Evolutionary conservation across 2,888 invertebrate species (phyloP).

Genomic region (Anorthoa munda): DNA sequence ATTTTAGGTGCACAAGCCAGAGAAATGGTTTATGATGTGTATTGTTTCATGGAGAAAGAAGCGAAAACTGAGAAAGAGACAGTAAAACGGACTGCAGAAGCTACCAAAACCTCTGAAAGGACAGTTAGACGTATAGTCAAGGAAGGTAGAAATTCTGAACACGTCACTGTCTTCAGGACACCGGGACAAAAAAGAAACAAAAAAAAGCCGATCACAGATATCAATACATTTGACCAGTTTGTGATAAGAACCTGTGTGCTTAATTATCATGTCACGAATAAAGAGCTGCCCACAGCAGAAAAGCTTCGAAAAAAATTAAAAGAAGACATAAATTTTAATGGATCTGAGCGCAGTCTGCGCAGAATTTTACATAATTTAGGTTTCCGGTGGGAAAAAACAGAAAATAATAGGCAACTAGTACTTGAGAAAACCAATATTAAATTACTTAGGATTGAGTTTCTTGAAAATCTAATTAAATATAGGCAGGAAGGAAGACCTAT

Average conservation of each 20-base stretch:
- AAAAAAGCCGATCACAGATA: not conserved
- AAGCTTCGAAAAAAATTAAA: not conserved
- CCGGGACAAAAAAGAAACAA: slow-evolving; percentile 3
- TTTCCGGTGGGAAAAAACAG: not conserved
- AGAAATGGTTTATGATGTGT: slow-evolving; percentile 3
- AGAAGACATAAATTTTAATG: not conserved
- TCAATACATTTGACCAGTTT: not conserved
- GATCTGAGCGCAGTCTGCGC: not conserved
- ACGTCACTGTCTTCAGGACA: slow-evolving; percentile 7
- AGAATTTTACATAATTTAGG: not conserved
- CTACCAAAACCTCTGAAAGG: slow-evolving; percentile 5
- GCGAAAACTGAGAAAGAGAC: slow-evolving; percentile 1
- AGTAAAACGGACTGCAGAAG: slow-evolving; percentile 1
- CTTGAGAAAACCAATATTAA: not conserved
- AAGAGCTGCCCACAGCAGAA: slow-evolving; percentile 1
- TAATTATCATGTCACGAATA: not conserved
- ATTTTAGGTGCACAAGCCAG: slow-evolving; percentile 1
- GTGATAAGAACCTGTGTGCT: not conserved
- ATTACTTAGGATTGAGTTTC: slow-evolving; percentile 1
- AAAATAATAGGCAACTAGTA: slow-evolving; percentile 1
- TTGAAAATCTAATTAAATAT: not conserved
- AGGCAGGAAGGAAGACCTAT: not conserved
- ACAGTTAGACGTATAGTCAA: not conserved
- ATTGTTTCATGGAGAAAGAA: slow-evolving; percentile 7
- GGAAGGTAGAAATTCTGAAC: not conserved